Base-by-base conservation (phyloP, 2,888 invertebrate species). In the Galeruca laticollis region DNA sequence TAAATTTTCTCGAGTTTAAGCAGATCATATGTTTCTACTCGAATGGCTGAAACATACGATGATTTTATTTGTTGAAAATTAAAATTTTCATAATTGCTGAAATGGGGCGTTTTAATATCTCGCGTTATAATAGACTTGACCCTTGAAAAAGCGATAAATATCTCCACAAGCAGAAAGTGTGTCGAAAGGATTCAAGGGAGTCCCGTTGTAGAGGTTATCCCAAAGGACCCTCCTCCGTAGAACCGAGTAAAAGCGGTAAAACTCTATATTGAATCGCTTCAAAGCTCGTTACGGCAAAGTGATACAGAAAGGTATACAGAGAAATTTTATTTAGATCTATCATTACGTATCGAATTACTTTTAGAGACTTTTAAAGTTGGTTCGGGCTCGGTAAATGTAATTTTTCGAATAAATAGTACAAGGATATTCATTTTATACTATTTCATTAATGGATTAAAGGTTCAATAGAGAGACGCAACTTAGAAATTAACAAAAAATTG, bases 261-360 rank as follows among this genome's bases (percentile, higher is more conserved):
- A 70, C 60, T 64, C 69, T 37, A 59, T 68, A 70, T 70, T 66
- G 72, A 70, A 64, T 68, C 69, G 68, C 68, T 72, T 70, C 54
- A 67, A 51, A 61, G 49, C 59, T 63, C 60, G 69, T 72, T 66
- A 69, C 69, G 47, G 66, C 43, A 69, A 69, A 69, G 60, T 51
- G 59, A 52, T 47, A 40, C 43, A 63, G 49, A 69, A 64, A 69
- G 59, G 57, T 60, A 43, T 69, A 60, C 35, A 60, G 54, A 26
- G 4, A 51, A 64, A 43, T 33, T 59, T 37, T 64, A 56, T 56
- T 56, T 40, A 40, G 56, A 64, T 21, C 21, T 13, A 56, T 56
- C 37, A 64, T 64, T 64, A 56, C n/a, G 56, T 64, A 31, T 56
- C 64, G 56, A 56, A 64, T 64, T 56, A 56, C 64, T 56, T 64